Base-by-base conservation (phyloP, 2,113 vertebrate species). In the Tachysurus vachellii region DNA sequence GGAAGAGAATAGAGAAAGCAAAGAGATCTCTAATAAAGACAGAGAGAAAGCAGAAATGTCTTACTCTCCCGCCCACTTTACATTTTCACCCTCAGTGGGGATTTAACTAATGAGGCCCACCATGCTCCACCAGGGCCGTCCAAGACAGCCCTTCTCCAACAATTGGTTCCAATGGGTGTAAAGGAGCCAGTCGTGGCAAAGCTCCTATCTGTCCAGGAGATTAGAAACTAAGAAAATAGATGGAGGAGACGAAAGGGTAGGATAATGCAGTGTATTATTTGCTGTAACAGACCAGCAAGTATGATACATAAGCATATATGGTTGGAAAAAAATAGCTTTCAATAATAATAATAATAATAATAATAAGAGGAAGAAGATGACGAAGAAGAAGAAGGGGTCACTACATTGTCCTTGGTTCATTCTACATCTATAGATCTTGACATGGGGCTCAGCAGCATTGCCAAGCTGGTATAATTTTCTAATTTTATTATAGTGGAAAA, bases 111-210 rank as follows among this genome's bases (percentile, higher is more conserved):
- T 96, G 95, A 95, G 95, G 94, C 94, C 94, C 92, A 92, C 94
- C 92, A 86, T 91, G 92, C 93, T 95, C 94, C 93, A 91, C 93
- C 91, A 93, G 94, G 93, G 93, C 92, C 92, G 90, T 95, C 94
- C 94, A 94, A 94, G 94, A 95, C 93, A 93, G 92, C 93, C 92
- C 92, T 94, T 95, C 95, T 94, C 93, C 94, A 93, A 92, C 94
- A 95, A 95, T 96, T 95, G 95, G 94, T 95, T 95, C 95, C 94
- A 95, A 94, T 92, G 95, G 95, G 94, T 95, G 95, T 95, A 94
- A 94, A 94, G 82, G 92, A 91, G 89, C 92, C 88, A 90, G 93
- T 95, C 91, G 91, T 92, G 91, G 91, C 89, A 91, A 88, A 93
- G 90, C 93, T 93, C 84, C 90, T 91, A 92, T 93, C 93, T 93